These are phyloP conservation scores for Pandemis cinnamomeana DNA, from an alignment of 2,888 invertebrate species.

Conservation along the genomic window DNA sequence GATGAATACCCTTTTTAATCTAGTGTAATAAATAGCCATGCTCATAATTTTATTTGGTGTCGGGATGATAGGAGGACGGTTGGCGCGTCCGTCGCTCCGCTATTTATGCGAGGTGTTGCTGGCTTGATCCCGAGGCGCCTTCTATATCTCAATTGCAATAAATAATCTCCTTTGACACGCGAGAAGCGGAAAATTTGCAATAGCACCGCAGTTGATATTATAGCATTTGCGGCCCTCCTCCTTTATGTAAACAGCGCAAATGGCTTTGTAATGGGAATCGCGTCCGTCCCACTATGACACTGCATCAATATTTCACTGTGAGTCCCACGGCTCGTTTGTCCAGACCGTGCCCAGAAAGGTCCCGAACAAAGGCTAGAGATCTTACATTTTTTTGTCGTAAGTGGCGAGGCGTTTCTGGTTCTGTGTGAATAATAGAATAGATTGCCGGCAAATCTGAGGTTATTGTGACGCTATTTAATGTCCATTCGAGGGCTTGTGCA, in stretches of 20 bases:
- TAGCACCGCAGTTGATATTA: conserved; percentile 61
- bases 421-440: conserved; percentile 77
- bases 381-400: conserved; percentile 79
- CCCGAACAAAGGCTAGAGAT: conserved; percentile 77
- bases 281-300: conserved; percentile 72
- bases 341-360: conserved; percentile 72
- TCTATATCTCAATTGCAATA: conserved; percentile 79
- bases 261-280: conserved; percentile 77
- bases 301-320: conserved; percentile 74
- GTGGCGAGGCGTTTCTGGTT: conserved; percentile 79
- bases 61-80: conserved; percentile 66
- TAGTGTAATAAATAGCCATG: conserved; percentile 67
- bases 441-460: conserved; percentile 82
- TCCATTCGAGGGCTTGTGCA: conserved; percentile 66
- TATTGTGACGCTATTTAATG: conserved; percentile 80
- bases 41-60: conserved; percentile 73
- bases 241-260: conserved; percentile 79
- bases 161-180: conserved; percentile 78
- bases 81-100: conserved; percentile 60
- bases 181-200: conserved; percentile 80
- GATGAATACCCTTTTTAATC: conserved; percentile 58
- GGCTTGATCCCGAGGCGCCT: conserved; percentile 67
- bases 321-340: conserved; percentile 78
- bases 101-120: conserved; percentile 75
- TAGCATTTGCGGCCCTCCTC: conserved; percentile 65